Evolutionary conservation across 2,888 invertebrate genomes (phyloP), one percentile per base, ranked within the genome.

Genomic region (Cyrtodaria siliqua): DNA sequence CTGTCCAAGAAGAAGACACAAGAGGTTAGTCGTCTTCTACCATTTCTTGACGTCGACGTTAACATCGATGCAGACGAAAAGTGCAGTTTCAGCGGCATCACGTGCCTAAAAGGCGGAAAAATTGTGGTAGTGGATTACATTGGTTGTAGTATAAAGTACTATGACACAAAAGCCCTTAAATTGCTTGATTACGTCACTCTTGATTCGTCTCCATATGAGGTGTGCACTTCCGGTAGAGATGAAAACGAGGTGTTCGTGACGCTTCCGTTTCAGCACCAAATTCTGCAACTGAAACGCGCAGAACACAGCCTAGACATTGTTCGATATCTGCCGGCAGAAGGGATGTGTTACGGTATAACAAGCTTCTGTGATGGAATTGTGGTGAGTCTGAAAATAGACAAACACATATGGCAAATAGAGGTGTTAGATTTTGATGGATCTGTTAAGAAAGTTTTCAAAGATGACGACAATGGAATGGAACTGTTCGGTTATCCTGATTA

Each of bases 1-100:
- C 18, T 29, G 38, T 57, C 70, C 0, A 70, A 63, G 49, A 50
- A 49, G 47, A 68, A 68, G 44, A 26, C 44, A 18, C 26, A 14
- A 33, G 44, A 62, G 6, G 27, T 40, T 3, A 62, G 38, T 62
- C 77, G 63, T 18, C 63, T 77, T 49, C 42, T 63, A 61, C 77
- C 77, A 27, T 77, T 77, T 57, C 50, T 77, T 1, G 77, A 77
- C 42, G 77, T 77, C 18, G 77, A 77, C n/a, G 77, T 77, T 6
- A 42, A 72, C 50, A 57, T 68, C 4, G 62, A 68, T 20, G 44
- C 27, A 29, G 77, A 77, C 40, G 77, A 77, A 38, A 59, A 40
- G 53, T 77, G 77, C 29, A 77, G 77, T 60, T 62, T 71, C 38
- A 77, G 77, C 18, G 77, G 77, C 4, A 64, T 77, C 60, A 77